These are phyloP conservation scores for Drosophila kohkoa DNA, from an alignment of 1,140 invertebrate species.

Conservation along the genomic window DNA sequence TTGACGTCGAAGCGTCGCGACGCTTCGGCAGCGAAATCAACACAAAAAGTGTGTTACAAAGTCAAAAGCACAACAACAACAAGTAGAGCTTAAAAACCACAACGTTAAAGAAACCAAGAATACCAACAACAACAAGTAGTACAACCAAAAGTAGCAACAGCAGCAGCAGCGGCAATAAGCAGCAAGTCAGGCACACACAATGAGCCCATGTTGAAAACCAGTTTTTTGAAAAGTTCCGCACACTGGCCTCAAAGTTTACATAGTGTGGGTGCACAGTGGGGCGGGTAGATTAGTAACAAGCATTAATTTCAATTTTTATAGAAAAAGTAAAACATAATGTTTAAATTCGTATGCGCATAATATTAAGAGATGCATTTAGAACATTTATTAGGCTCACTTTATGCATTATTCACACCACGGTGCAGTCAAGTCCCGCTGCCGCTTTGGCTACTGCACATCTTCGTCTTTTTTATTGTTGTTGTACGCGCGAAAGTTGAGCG, in stretches of 20 bases:
- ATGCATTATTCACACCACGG: constrained; percentile 35
- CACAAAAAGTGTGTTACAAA: constrained; percentile 81
- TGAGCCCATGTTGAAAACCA: constrained; percentile 69
- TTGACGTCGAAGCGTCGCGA: constrained; percentile 20
- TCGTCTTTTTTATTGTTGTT: constrained; percentile 43
- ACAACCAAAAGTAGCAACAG: constrained; percentile 40
- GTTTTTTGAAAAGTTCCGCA: constrained; percentile 78
- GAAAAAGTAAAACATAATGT: background rate
- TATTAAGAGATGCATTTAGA: background rate
- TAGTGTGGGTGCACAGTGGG: constrained; percentile 58
- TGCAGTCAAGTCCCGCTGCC: constrained; percentile 32
- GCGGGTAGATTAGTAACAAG: background rate
- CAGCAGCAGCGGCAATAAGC: constrained; percentile 36
- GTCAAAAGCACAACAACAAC: constrained; percentile 72
- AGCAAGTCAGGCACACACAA: constrained; percentile 60
- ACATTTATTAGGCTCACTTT: background rate
- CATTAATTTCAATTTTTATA: background rate
- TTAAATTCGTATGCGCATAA: background rate
- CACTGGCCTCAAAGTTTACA: constrained; percentile 60
- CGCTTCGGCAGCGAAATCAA: constrained; percentile 64
- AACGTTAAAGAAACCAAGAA: constrained; percentile 72
- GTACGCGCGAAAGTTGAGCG: constrained; percentile 72
- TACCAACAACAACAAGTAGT: constrained; percentile 52
- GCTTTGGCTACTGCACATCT: constrained; percentile 54
- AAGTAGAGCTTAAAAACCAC: constrained; percentile 76